Evolutionary conservation across 2,113 vertebrate species (phyloP).

Genomic region (Eulemur rufifrons): DNA sequence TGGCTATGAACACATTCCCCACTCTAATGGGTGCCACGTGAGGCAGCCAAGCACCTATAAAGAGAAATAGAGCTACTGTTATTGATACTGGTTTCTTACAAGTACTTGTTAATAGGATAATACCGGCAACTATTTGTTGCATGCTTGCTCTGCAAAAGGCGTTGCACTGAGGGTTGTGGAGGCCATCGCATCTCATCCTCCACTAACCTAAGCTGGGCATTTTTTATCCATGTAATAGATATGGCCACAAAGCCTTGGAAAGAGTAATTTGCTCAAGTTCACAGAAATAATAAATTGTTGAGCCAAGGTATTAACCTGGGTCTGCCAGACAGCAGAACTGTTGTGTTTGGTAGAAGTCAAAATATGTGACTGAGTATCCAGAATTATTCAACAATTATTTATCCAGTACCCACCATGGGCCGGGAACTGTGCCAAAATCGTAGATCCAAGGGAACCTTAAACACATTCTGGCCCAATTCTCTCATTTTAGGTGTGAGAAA

Average conservation of each 20-base stretch:
- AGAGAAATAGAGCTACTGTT: neutral
- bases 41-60: neutral
- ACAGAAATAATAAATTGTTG: neutral
- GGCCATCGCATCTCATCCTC: neutral
- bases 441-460: neutral
- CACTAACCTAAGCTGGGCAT: neutral
- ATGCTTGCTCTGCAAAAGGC: neutral
- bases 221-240: neutral
- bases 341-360: neutral
- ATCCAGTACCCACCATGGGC: neutral
- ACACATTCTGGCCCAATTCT: neutral
- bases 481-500: neutral
- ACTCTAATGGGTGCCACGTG: neutral
- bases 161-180: neutral
- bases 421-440: neutral
- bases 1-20: neutral
- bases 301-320: neutral
- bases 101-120: neutral
- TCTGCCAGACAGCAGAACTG: neutral
- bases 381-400: neutral
- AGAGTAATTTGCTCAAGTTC: neutral
- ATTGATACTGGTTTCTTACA: neutral
- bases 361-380: neutral
- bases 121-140: neutral
- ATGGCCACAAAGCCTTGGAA: neutral